Evolutionary conservation across 2,797 vertebrate genomes (phyloP).

Genomic region (Gobionotothen gibberifrons): DNA sequence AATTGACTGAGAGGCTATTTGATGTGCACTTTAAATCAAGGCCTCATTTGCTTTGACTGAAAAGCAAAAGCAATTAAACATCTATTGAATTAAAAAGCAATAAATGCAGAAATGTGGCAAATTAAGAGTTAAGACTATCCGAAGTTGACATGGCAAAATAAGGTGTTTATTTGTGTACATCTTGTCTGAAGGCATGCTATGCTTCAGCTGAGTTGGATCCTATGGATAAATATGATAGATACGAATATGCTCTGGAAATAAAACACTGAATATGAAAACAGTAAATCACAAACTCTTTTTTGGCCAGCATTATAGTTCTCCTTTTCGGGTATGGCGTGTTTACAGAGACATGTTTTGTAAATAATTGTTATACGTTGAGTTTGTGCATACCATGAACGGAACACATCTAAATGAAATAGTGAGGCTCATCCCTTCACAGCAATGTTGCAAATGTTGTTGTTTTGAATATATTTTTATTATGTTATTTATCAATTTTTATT

Average conservation of each 20-base stretch:
- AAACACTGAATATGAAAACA: no score
- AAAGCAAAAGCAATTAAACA: not conserved
- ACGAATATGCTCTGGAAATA: no score
- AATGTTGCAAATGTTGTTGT: not conserved
- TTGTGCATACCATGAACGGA: no score
- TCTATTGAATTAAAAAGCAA: not conserved
- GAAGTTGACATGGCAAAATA: constrained; percentile 8
- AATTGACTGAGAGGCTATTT: not conserved
- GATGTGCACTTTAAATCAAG: not conserved
- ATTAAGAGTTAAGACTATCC: not conserved
- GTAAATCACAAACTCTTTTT: no score
- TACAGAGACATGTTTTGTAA: no score
- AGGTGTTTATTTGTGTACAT: not conserved
- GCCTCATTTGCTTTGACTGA: not conserved
- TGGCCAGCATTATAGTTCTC: no score
- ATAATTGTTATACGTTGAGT: no score
- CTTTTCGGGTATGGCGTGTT: no score
- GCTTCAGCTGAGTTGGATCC: constrained; percentile 1
- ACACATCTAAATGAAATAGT: no score
- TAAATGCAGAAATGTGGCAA: not conserved
- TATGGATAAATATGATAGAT: not conserved
- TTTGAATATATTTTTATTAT: not conserved
- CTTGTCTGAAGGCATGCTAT: not conserved
- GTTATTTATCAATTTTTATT: not conserved
- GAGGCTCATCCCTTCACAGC: not conserved